Evolutionary conservation across 2,888 invertebrate genomes (phyloP).

Genomic region (Auanema freiburgensis): DNA sequence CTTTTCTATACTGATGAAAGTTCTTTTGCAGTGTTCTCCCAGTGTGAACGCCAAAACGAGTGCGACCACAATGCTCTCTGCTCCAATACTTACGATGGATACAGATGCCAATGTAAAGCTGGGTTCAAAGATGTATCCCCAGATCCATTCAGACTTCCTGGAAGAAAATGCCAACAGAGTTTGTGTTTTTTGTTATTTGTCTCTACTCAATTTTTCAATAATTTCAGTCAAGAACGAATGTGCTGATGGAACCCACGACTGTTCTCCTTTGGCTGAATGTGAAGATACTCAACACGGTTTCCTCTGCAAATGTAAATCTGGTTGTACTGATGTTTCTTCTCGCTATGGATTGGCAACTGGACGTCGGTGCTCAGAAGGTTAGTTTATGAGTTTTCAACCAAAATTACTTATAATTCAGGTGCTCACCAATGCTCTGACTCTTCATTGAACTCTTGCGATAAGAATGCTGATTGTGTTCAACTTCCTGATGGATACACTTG

Average conservation of each 20-base stretch:
- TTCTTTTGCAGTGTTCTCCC: conserved; percentile 47
- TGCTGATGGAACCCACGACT: conserved; percentile 53
- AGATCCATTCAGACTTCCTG: conserved; percentile 48
- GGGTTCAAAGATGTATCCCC: conserved; percentile 51
- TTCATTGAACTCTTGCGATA: conserved; percentile 50
- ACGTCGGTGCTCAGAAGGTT: conserved; percentile 48
- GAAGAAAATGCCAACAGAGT: conserved; percentile 52
- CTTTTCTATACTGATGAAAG: too few species aligned
- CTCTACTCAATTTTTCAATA: neutral
- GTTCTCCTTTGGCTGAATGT: conserved; percentile 50
- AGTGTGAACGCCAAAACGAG: conserved; percentile 52
- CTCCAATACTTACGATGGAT: conserved; percentile 56
- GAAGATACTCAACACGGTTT: conserved; percentile 46
- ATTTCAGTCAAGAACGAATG: conserved; percentile 53
- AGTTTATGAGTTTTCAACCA: conserved; percentile 2
- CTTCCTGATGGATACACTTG: conserved; percentile 52
- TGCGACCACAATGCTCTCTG: conserved; percentile 57
- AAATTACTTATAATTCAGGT: conserved; percentile 23
- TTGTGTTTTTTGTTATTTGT: conserved; percentile 12
- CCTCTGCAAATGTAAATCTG: conserved; percentile 46
- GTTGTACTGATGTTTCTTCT: conserved; percentile 53
- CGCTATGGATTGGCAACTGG: conserved; percentile 49
- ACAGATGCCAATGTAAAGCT: conserved; percentile 55
- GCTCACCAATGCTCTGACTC: conserved; percentile 48
- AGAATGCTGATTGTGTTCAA: conserved; percentile 53